These are phyloP conservation scores for Pelagia noctiluca DNA, from an alignment of 30 jellyfish, hydroid and myxozoan species.

Conservation along the genomic window DNA sequence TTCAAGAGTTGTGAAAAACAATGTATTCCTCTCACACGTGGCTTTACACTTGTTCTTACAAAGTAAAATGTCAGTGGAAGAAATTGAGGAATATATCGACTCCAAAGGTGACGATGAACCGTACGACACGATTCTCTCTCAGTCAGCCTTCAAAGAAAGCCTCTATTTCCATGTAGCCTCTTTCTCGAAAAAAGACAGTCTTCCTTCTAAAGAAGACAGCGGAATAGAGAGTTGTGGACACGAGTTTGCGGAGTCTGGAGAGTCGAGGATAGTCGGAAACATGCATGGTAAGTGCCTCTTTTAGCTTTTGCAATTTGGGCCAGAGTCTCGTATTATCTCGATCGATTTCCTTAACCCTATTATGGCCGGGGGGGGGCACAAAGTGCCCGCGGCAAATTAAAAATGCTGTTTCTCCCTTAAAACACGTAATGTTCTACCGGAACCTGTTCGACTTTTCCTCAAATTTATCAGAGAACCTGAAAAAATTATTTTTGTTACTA, in stretches of 20 bases:
- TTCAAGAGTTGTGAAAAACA: constrained; percentile 82
- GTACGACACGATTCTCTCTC: constrained; percentile 83
- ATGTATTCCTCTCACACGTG: constrained; percentile 86
- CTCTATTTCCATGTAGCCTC: constrained; percentile 6
- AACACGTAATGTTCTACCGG: too few relatives aligned
- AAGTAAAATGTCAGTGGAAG: constrained; percentile 88
- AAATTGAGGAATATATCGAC: constrained; percentile 83
- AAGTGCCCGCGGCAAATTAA: too few relatives aligned
- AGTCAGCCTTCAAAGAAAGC: constrained; percentile 74
- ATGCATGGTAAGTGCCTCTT: too few relatives aligned
- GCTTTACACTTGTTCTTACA: constrained; percentile 95
- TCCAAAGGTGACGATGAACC: constrained; percentile 89
- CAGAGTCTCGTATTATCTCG: too few relatives aligned
- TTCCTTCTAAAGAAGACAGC: constrained; percentile 84
- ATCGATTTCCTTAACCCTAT: too few relatives aligned
- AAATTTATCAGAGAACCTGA: too few relatives aligned
- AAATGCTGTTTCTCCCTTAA: too few relatives aligned
- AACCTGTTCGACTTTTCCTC: too few relatives aligned
- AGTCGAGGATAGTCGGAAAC: constrained; percentile 5
- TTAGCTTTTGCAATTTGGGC: too few relatives aligned
- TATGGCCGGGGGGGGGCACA: too few relatives aligned
- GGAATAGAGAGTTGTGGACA: constrained; percentile 88
- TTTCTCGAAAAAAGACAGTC: constrained; percentile 51
- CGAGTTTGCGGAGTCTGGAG: constrained; percentile 67
- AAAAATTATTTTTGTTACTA: too few relatives aligned